Base-by-base conservation (phyloP, 2,113 vertebrate genomes). In the Gavia stellata region DNA sequence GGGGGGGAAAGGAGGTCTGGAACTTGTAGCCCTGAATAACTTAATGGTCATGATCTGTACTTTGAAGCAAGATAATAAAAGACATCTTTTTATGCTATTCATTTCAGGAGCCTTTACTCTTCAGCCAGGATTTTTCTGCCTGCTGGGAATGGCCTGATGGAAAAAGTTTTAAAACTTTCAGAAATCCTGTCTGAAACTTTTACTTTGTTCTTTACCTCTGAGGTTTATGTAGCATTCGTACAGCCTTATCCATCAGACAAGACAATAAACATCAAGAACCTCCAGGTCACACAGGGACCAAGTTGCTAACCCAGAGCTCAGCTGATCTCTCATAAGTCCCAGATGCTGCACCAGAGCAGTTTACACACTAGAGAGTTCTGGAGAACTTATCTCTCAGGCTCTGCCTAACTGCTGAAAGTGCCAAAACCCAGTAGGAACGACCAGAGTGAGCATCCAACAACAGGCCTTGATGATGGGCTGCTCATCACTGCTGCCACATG, bases 131-230 rank as follows among this genome's bases (percentile, higher is more conserved):
- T 90, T 95, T 91, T 90, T 96, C 45, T 86, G 74, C 74, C 91
- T 93, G 84, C 90, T 96, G 94, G 84, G 71, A 95, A 95, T 0
- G 4, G 81, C 20, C 73, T 86, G 45, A 90, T 86, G 95, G 93
- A 96, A 97, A 93, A 95, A 92, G 63, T 83, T 70, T 90, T 90
- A 96, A 87, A 95, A 82, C 71, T n/a, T 78, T 90, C 79, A 97
- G 74, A 95, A 96, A 96, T 95, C 91, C 89, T 67, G 70, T 94
- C 81, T 95, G 89, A 97, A 92, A 47, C 47, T 95, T 92, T 70
- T 55, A 36, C 96, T 97, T 96, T 97, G 87, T 91, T 96, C 91
- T 91, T 91, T 94, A 96, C 94, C 87, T 96, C 81, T 83, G 93
- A 90, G 81, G 85, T 94, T 91, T 94, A 88, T 77, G 71, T 91